phyloP scores from a whole-genome alignment of 2,888 invertebrate genomes.

The Synergus gifuensis region DNA sequence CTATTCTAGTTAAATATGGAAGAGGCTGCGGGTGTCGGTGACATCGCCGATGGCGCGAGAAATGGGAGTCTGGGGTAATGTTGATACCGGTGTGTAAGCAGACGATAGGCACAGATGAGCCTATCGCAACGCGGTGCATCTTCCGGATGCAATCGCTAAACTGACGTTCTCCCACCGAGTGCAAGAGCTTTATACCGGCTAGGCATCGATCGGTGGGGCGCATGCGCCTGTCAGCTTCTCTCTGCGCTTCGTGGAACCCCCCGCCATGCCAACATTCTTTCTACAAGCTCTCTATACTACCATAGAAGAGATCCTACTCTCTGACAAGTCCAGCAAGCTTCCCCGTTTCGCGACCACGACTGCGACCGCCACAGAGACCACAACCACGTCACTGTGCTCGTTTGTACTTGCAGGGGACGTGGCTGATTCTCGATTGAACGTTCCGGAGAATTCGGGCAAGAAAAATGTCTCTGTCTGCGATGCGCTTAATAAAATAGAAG shows the following conservation, averaged over 20 bases:
- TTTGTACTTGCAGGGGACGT: conserved; percentile 1
- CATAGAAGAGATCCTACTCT: conserved; percentile 28
- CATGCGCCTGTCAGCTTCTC: conserved; percentile 74
- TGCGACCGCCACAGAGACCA: conserved; percentile 45
- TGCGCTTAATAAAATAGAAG: conserved; percentile 36
- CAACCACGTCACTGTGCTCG: not conserved
- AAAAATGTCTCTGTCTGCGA: conserved; percentile 36
- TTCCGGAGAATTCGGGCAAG: conserved; percentile 23
- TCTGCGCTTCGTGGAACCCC: conserved; percentile 58
- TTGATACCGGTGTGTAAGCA: conserved; percentile 38
- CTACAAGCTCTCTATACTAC: conserved; percentile 27
- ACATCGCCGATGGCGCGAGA: conserved; percentile 45
- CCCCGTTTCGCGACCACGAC: conserved; percentile 41
- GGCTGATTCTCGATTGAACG: conserved; percentile 10
- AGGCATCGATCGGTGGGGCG: conserved; percentile 76
- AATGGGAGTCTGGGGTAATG: conserved; percentile 41
- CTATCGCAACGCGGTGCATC: conserved; percentile 69
- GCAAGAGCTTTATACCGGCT: conserved; percentile 75
- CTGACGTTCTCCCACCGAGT: conserved; percentile 70
- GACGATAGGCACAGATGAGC: conserved; percentile 54
- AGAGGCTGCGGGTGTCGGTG: conserved; percentile 12
- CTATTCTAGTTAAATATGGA: not conserved
- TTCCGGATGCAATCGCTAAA: conserved; percentile 73
- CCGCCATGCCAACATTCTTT: conserved; percentile 45
- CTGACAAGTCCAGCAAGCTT: conserved; percentile 2